These are phyloP conservation scores for Malurus splendens DNA, from an alignment of 2,797 vertebrate genomes.

Conservation along the genomic window DNA sequence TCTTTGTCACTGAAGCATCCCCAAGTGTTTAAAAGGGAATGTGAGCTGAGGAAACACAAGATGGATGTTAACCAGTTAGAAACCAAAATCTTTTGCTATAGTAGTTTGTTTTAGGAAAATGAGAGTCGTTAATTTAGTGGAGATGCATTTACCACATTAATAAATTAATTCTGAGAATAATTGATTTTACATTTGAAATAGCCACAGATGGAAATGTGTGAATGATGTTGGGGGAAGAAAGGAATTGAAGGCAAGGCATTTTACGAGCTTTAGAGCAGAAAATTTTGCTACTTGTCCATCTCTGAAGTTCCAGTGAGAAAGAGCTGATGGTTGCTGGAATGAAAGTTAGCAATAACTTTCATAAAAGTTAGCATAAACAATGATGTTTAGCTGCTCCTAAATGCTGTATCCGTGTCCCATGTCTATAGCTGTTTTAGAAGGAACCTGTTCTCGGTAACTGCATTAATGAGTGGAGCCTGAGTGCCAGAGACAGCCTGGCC, in stretches of 20 bases:
- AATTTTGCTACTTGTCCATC: background rate
- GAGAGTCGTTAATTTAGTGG: background rate
- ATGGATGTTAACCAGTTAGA: background rate
- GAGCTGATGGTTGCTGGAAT: background rate
- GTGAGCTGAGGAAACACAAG: background rate
- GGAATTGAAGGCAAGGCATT: background rate
- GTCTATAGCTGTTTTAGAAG: background rate
- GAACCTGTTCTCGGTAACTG: background rate
- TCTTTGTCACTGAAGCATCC: slow-evolving; percentile 19
- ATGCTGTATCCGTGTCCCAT: background rate
- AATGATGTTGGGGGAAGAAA: background rate
- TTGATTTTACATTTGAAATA: background rate
- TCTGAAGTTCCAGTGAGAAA: background rate
- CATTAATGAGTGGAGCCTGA: background rate
- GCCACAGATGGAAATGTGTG: background rate
- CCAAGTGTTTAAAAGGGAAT: background rate
- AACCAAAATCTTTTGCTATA: background rate
- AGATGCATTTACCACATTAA: background rate
- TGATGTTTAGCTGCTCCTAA: background rate
- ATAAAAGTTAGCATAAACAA: too few relatives aligned
- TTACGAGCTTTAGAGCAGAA: background rate
- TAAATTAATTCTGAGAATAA: background rate
- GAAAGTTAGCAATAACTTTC: background rate
- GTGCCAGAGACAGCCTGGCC: background rate
- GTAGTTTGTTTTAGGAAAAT: background rate